Percentiles rank a stretch among this genome's conserved stretches.
Evolutionary conservation across 2,888 invertebrate genomes (phyloP).

Genomic region (Nemotelus pantherinus): DNA sequence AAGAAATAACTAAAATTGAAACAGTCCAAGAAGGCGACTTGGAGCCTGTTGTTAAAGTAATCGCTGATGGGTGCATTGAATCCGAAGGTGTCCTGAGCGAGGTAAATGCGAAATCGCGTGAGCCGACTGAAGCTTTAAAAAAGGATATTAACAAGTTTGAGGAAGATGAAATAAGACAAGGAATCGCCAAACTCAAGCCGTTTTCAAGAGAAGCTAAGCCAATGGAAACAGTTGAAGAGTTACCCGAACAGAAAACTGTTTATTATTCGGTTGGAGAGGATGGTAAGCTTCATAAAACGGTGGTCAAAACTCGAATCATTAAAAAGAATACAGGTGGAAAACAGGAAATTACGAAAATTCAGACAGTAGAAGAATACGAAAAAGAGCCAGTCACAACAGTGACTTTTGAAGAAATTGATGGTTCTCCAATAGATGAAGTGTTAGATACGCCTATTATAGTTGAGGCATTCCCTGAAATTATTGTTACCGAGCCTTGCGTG

Average conservation of each 20-base stretch:
- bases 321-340: constrained; percentile 58
- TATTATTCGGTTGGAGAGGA: constrained; percentile 60
- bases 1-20: constrained; percentile 65
- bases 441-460: constrained; percentile 61
- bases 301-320: constrained; percentile 60
- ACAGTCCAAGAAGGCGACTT: constrained; percentile 66
- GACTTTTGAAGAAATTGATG: constrained; percentile 61
- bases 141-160: constrained; percentile 46
- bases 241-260: constrained; percentile 60
- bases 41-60: constrained; percentile 62
- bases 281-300: constrained; percentile 57
- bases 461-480: constrained; percentile 58
- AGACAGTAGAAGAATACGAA: constrained; percentile 66
- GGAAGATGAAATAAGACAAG: constrained; percentile 55
- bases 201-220: too few species aligned
- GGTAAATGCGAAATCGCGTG: too few species aligned
- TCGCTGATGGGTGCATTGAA: constrained; percentile 46
- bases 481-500: constrained; percentile 57
- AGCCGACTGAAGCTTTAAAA: too few species aligned
- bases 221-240: constrained; percentile 54
- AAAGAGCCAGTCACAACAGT: constrained; percentile 63
- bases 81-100: too few species aligned
- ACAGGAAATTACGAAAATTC: constrained; percentile 65
- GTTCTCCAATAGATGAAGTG: neutral
- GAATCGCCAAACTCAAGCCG: too few species aligned